Base-by-base conservation (phyloP, 2,797 vertebrate species). In the Apogon talboti region DNA sequence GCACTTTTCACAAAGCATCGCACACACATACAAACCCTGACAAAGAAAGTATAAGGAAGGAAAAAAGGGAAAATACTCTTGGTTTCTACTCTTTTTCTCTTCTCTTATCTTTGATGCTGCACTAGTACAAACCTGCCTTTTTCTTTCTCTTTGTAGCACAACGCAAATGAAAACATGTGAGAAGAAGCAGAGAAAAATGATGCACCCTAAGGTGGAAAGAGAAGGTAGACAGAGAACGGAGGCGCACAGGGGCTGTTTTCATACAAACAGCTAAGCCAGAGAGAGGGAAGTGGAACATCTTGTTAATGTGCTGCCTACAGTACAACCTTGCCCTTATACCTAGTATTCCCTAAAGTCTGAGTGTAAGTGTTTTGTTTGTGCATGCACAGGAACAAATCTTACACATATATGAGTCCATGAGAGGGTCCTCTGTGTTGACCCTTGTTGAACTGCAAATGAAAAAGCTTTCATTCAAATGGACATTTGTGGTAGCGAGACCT, bases 231-330 rank as follows among this genome's bases (percentile, higher is more conserved):
- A 49, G 55, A 48, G 74, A 74, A 75, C 38, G n/a, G 58, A 21
- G 51, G 62, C 75, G 73, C 50, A 38, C 54, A 14, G 61, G 41
- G 71, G 69, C 43, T 66, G 76, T 78, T 87, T 86, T 83, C 56
- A 61, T 69, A 75, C 66, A 80, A 83, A 87, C 78, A 84, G 63
- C 64, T 33, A 74, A 76, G 60, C 67, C 55, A 56, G 63, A 77
- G 55, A 79, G 66, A 76, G 56, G 41, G 65, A 86, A 78, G 60
- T 79, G 60, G 60, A 86, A 67, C 70, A 79, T 66, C 78, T 86
- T 86, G 71, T 81, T 87, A 83, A 83, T 82, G 77, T 74, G 71
- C 65, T 83, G 50, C 69, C 76, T 79, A 65, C 61, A 75, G 58
- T 79, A 58, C 67, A 83, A 84, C 69, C 68, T 84, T 81, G 69